These are phyloP conservation scores for Engystomops pustulosus DNA, from an alignment of 2,113 vertebrate species.

Conservation along the genomic window DNA sequence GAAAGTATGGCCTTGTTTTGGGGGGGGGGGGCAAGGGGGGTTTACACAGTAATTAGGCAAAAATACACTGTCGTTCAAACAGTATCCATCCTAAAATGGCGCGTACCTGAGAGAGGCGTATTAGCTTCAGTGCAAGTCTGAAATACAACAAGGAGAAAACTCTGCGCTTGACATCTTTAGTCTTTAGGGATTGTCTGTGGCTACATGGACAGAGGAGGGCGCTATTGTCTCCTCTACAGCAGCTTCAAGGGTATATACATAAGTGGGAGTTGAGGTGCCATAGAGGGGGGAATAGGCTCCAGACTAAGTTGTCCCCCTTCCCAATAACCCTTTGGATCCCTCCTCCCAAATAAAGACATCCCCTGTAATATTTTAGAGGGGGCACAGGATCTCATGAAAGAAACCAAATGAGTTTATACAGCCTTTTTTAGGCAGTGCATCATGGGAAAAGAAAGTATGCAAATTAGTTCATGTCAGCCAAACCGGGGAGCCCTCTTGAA, in stretches of 20 bases:
- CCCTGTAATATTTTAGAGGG: too few species aligned
- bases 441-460: too few species aligned
- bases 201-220: not conserved
- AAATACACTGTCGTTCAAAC: conserved; percentile 60
- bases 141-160: conserved; percentile 52
- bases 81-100: conserved; percentile 67
- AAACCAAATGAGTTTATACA: too few species aligned
- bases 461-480: too few species aligned
- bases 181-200: conserved; percentile 32
- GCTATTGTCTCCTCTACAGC: not conserved
- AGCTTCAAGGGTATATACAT: not conserved
- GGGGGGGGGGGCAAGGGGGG: conserved; percentile 54
- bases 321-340: too few species aligned
- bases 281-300: not conserved
- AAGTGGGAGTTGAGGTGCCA: not conserved
- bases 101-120: conserved; percentile 74
- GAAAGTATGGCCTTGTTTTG: conserved; percentile 52
- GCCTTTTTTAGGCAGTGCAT: too few species aligned
- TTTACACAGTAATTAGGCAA: conserved; percentile 62
- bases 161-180: conserved; percentile 49
- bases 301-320: too few species aligned
- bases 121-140: conserved; percentile 69
- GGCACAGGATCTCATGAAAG: too few species aligned
- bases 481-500: too few species aligned
- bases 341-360: too few species aligned